Conservation (phyloP, 2,113 vertebrate genomes). For the Serinus canaria region DNA sequence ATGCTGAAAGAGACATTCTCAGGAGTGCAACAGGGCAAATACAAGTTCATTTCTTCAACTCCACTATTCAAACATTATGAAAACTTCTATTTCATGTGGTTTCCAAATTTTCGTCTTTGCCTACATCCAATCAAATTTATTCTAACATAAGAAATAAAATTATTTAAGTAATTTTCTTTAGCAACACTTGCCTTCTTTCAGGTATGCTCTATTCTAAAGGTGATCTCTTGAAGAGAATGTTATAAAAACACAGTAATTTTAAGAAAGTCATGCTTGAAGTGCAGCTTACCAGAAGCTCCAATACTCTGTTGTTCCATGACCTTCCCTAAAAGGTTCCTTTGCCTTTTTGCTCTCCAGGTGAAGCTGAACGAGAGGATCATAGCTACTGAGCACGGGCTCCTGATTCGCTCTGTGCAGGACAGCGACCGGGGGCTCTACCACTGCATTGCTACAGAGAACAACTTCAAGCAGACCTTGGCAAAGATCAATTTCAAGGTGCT, state of each 20-base stretch:
- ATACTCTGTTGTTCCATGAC: background rate
- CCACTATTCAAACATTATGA: background rate
- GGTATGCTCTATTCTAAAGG: background rate
- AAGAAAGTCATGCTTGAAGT: background rate
- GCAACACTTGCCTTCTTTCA: background rate
- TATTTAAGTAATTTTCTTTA: background rate
- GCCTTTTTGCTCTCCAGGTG: slow-evolving; percentile 74
- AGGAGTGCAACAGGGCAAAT: background rate
- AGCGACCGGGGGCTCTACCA: slow-evolving; percentile 92
- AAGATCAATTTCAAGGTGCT: slow-evolving; percentile 93
- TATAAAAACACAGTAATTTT: background rate
- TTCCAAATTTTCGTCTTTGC: background rate
- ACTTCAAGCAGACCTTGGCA: slow-evolving; percentile 93
- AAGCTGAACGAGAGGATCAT: slow-evolving; percentile 90
- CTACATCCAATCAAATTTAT: background rate
- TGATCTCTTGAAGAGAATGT: background rate
- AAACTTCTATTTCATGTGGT: background rate
- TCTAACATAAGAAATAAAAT: background rate
- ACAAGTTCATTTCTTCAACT: background rate
- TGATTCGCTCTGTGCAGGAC: slow-evolving; percentile 87
- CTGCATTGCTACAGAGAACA: slow-evolving; percentile 93
- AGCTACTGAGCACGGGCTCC: slow-evolving; percentile 88
- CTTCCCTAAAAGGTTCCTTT: background rate
- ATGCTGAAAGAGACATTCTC: background rate
- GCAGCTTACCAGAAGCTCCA: background rate